These are phyloP conservation scores for Drosophila carrolli DNA, from an alignment of 1,140 invertebrate species.

Conservation along the genomic window DNA sequence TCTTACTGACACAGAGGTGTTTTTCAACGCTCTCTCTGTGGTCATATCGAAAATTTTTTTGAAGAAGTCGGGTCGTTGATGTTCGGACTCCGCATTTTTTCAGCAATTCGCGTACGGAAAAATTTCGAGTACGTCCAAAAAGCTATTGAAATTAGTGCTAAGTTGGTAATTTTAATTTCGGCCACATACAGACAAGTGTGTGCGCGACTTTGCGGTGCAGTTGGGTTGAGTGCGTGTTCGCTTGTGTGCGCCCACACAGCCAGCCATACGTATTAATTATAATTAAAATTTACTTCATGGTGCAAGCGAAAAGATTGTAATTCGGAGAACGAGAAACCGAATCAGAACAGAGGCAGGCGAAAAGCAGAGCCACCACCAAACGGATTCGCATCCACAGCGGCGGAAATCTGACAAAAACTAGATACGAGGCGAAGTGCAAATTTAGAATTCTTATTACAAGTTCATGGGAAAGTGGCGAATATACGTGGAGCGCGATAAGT, in stretches of 20 bases:
- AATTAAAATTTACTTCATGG: conserved; percentile 68
- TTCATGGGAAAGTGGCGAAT: conserved; percentile 73
- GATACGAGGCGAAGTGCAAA: conserved; percentile 69
- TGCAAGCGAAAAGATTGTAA: conserved; percentile 58
- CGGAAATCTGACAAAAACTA: conserved; percentile 56
- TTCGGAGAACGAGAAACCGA: conserved; percentile 33
- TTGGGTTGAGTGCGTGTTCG: conserved; percentile 13
- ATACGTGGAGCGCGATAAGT: conserved; percentile 70
- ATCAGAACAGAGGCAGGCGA: conserved; percentile 32
- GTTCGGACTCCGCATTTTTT: conserved; percentile 5
- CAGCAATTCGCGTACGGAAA: conserved; percentile 19
- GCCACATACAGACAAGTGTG: neutral
- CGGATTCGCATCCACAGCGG: conserved; percentile 19
- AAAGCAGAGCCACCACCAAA: conserved; percentile 50
- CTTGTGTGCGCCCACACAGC: conserved; percentile 17
- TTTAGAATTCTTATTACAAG: conserved; percentile 78
- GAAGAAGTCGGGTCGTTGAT: neutral
- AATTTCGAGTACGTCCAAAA: conserved; percentile 6
- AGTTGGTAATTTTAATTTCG: conserved; percentile 11
- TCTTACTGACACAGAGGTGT: neutral
- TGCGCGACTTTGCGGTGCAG: conserved; percentile 22
- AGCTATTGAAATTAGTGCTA: conserved; percentile 3
- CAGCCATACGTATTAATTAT: conserved; percentile 68
- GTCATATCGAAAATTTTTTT: neutral
- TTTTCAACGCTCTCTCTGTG: neutral